phyloP scores from a whole-genome alignment of 2,888 invertebrate genomes.

The Drosophila rellima region DNA sequence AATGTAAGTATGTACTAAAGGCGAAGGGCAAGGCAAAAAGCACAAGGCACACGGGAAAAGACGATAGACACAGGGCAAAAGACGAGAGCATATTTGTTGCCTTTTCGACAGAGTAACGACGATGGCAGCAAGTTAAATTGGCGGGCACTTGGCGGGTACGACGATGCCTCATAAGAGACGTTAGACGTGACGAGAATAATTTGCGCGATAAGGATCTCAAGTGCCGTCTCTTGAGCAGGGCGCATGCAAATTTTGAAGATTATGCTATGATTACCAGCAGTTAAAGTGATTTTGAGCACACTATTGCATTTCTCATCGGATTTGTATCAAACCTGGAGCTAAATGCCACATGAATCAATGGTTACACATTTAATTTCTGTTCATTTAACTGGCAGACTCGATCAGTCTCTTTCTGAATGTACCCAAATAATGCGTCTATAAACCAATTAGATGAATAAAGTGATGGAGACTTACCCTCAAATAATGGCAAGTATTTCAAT shows the following conservation, averaged over 20 bases:
- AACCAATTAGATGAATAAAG: too few species aligned
- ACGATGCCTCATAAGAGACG: slow-evolving; percentile 59
- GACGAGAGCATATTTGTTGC: slow-evolving; percentile 31
- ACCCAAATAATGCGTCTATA: not conserved
- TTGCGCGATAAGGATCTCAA: slow-evolving; percentile 81
- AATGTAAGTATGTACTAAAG: slow-evolving; percentile 43
- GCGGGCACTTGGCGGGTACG: slow-evolving; percentile 59
- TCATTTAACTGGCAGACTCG: slow-evolving; percentile 2
- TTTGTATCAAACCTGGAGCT: slow-evolving; percentile 19
- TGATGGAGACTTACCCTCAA: too few species aligned
- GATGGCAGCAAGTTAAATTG: slow-evolving; percentile 59
- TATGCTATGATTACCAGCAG: slow-evolving; percentile 83
- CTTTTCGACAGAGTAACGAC: slow-evolving; percentile 22
- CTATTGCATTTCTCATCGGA: slow-evolving; percentile 13
- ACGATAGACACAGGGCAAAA: not conserved
- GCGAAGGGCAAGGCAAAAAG: not conserved
- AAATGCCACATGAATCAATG: slow-evolving; percentile 25
- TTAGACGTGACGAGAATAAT: slow-evolving; percentile 84
- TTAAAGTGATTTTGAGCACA: slow-evolving; percentile 69
- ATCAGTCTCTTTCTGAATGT: not conserved
- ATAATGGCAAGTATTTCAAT: too few species aligned
- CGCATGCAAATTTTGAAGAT: slow-evolving; percentile 84
- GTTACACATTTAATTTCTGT: slow-evolving; percentile 13
- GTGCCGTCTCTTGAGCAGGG: slow-evolving; percentile 67
- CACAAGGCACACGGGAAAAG: not conserved